These are phyloP conservation scores for Lithobates pipiens DNA, from an alignment of 2,797 vertebrate genomes.

Conservation along the genomic window DNA sequence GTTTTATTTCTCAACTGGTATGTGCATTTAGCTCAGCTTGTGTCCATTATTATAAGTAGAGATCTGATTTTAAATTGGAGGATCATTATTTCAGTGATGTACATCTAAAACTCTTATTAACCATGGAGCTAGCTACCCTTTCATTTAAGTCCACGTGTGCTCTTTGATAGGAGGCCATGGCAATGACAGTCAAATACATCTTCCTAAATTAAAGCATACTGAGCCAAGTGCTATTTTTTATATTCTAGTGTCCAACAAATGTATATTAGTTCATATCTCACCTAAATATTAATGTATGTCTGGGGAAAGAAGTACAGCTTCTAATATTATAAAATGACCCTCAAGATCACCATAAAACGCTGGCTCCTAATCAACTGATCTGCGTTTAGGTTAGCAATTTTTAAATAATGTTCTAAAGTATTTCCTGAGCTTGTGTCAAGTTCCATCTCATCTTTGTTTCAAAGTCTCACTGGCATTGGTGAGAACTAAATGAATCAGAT, in stretches of 20 bases:
- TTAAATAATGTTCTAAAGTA: conserved; percentile 57
- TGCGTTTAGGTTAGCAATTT: conserved; percentile 59
- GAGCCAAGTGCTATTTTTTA: conserved; percentile 60
- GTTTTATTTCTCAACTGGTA: no score
- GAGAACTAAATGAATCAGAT: conserved; percentile 51
- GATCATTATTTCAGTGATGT: conserved; percentile 58
- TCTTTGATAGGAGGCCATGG: conserved; percentile 49
- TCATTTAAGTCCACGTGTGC: conserved; percentile 36
- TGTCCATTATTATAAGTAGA: background rate
- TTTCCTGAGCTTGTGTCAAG: conserved; percentile 51
- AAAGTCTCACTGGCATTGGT: conserved; percentile 26
- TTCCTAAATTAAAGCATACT: conserved; percentile 55
- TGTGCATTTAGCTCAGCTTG: conserved; percentile 2
- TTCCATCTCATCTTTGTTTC: conserved; percentile 34
- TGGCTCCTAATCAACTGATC: conserved; percentile 53
- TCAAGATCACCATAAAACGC: conserved; percentile 58
- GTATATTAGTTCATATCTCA: conserved; percentile 62
- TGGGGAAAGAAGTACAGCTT: conserved; percentile 56
- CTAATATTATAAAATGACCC: conserved; percentile 59
- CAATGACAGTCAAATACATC: conserved; percentile 56
- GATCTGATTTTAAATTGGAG: conserved; percentile 26
- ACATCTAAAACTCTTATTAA: conserved; percentile 51
- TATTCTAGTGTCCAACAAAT: conserved; percentile 55
- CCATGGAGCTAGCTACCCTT: conserved; percentile 28
- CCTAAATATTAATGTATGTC: conserved; percentile 62